These are phyloP conservation scores for Pyxicephalus adspersus DNA, from an alignment of 2,113 vertebrate species.

Conservation along the genomic window DNA sequence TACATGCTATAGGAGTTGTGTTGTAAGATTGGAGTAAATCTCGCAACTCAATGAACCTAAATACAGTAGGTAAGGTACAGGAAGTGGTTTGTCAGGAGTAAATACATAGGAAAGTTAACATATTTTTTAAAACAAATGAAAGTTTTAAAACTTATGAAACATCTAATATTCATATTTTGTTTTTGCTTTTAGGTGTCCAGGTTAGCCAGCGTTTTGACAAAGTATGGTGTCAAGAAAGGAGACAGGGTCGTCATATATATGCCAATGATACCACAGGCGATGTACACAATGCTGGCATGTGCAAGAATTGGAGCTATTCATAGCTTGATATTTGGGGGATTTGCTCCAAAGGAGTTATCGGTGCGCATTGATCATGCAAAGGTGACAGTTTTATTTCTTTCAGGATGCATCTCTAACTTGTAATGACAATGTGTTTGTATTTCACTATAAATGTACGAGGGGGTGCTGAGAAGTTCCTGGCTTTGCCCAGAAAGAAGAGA, in stretches of 20 bases:
- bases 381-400: constrained; percentile 66
- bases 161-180: constrained; percentile 10
- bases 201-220: constrained; percentile 87
- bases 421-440: too few relatives aligned
- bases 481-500: too few relatives aligned
- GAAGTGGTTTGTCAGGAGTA: too few relatives aligned
- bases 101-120: too few relatives aligned
- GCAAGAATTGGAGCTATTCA: constrained; percentile 92
- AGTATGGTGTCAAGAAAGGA: constrained; percentile 83
- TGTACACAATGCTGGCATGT: constrained; percentile 93
- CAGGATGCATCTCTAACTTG: too few relatives aligned
- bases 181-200: constrained; percentile 83
- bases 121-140: too few relatives aligned
- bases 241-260: constrained; percentile 97
- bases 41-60: too few relatives aligned
- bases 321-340: constrained; percentile 97
- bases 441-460: background rate
- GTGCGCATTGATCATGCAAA: constrained; percentile 91
- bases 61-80: too few relatives aligned
- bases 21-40: too few relatives aligned
- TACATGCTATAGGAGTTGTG: too few relatives aligned
- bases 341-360: constrained; percentile 92
- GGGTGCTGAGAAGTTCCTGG: too few relatives aligned
- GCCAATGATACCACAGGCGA: constrained; percentile 96
- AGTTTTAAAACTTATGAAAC: too few relatives aligned